Percentiles rank a stretch among this genome's conserved stretches.
These are phyloP conservation scores for Lampris incognitus DNA, from an alignment of 2,113 vertebrate species.

Conservation along the genomic window DNA sequence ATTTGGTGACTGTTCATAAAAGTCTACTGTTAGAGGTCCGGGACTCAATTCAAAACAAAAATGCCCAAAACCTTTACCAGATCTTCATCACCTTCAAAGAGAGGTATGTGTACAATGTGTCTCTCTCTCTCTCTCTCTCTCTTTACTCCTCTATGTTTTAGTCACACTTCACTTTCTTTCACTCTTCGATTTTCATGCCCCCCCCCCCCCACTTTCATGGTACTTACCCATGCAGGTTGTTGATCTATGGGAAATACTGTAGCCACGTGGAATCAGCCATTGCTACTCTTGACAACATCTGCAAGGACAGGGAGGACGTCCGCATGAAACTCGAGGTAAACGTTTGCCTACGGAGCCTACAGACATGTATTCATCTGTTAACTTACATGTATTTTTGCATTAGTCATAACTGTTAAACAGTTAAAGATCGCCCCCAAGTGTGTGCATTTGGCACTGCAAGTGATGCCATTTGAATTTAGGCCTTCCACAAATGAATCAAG, in stretches of 20 bases:
- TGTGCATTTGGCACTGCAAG: conserved; percentile 34
- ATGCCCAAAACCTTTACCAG: conserved; percentile 92
- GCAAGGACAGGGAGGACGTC: conserved; percentile 95
- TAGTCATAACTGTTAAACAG: not conserved
- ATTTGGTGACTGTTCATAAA: conserved; percentile 95
- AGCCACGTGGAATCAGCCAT: conserved; percentile 95
- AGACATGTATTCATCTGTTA: too few species aligned
- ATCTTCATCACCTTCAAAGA: conserved; percentile 97
- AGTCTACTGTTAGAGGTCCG: conserved; percentile 90
- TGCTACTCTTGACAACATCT: conserved; percentile 89
- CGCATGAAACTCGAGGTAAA: conserved; percentile 94
- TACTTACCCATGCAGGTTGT: conserved; percentile 80
- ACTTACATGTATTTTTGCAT: not conserved
- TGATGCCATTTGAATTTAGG: not conserved
- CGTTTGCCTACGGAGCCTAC: not conserved
- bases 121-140: not conserved
- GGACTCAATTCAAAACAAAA: conserved; percentile 91
- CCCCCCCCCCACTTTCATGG: too few species aligned
- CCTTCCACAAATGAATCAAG: too few species aligned
- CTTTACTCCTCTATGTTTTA: not conserved
- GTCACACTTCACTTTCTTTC: not conserved
- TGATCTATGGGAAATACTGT: conserved; percentile 98
- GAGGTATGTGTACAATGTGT: conserved; percentile 80
- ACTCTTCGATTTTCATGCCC: not conserved
- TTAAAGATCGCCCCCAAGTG: conserved; percentile 67